Evolutionary conservation across 1,140 invertebrate species (phyloP).

Genomic region (Drosophila cardini): DNA sequence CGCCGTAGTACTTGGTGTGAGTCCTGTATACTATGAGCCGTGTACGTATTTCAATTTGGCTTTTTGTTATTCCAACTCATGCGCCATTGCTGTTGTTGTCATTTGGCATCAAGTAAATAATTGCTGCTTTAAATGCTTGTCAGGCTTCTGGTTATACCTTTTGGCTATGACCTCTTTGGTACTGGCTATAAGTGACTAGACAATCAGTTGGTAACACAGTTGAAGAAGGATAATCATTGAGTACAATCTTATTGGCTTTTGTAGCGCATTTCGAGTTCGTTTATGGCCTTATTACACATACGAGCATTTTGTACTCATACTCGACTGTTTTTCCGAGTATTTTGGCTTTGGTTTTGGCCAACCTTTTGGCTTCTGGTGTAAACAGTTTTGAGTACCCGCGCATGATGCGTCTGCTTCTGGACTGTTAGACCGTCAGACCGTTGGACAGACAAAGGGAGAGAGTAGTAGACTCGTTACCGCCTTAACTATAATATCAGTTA

Average conservation of each 20-base stretch:
- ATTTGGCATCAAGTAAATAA: constrained; percentile 81
- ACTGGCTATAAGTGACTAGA: background rate
- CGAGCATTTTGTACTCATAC: constrained; percentile 60
- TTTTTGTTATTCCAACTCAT: constrained; percentile 61
- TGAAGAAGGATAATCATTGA: background rate
- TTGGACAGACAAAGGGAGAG: background rate
- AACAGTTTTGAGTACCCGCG: constrained; percentile 74
- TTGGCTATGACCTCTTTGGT: background rate
- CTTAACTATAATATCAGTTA: constrained; percentile 81
- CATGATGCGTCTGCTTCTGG: constrained; percentile 51
- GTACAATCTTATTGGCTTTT: background rate
- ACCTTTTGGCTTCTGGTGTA: constrained; percentile 65
- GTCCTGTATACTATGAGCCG: background rate
- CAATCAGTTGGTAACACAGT: background rate
- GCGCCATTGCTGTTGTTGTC: constrained; percentile 62
- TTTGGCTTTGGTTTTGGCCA: constrained; percentile 28
- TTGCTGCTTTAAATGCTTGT: constrained; percentile 84
- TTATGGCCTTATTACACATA: background rate
- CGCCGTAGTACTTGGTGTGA: background rate
- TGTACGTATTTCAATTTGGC: constrained; percentile 1
- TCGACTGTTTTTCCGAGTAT: constrained; percentile 17
- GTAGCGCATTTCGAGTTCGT: background rate
- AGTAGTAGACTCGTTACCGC: constrained; percentile 66
- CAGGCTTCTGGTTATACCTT: constrained; percentile 62
- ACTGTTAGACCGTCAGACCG: background rate